Conservation (phyloP, 2,797 vertebrate species). For the Enteromius treurensis region DNA sequence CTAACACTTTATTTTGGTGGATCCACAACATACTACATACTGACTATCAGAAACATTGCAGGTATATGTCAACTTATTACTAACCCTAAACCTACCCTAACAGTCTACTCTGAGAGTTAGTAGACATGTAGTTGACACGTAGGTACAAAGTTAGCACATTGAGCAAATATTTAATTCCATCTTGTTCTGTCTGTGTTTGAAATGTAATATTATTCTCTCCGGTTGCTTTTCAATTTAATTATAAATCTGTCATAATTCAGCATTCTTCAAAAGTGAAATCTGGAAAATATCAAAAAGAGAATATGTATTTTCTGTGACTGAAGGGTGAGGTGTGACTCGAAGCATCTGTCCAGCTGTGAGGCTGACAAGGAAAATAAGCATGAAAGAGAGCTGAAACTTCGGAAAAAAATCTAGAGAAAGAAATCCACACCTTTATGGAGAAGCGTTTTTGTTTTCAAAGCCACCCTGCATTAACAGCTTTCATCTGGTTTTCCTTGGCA, state of each 20-base stretch:
- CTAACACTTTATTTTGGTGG: no score
- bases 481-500: conserved; percentile 86
- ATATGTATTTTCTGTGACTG: conserved; percentile 27
- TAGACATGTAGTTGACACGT: no score
- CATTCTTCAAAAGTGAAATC: background rate
- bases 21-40: no score
- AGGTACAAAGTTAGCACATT: background rate
- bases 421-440: conserved; percentile 58
- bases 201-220: conserved; percentile 10
- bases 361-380: conserved; percentile 58
- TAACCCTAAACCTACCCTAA: no score
- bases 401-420: conserved; percentile 3
- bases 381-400: conserved; percentile 17
- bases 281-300: conserved; percentile 35
- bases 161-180: background rate
- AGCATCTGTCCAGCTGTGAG: conserved; percentile 48
- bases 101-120: no score
- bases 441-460: conserved; percentile 65
- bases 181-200: background rate
- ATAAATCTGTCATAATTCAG: conserved; percentile 8
- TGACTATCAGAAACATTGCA: no score
- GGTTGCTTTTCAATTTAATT: background rate
- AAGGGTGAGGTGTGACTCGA: conserved; percentile 24
- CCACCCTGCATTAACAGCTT: conserved; percentile 80
- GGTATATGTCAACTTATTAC: no score